Base-by-base conservation (phyloP, 2,888 invertebrate species). In the Netelia inedita region DNA sequence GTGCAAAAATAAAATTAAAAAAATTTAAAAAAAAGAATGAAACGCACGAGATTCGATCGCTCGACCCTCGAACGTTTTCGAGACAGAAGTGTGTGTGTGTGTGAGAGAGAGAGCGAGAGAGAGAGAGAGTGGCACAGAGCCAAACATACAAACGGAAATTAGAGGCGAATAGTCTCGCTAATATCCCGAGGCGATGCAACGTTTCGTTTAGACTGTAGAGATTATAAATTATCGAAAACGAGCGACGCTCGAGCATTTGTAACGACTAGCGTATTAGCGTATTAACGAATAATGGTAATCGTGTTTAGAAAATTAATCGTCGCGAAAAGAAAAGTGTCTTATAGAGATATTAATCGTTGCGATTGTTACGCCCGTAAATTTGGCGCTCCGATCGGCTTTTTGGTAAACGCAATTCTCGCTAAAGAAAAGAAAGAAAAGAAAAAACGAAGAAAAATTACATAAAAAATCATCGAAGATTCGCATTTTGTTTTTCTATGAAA, bases 241-340 rank as follows among this genome's bases (percentile, higher is more conserved):
- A 35, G 35, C 53, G 0, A 53, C 72, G 76, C 76, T 85, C 85
- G 83, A 86, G 87, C 86, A 87, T 87, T 87, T 87, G 73, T 84
- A 84, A 76, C 57, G 71, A 65, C 68, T 72, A 16, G 53, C 53
- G 53, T 53, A n/a, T 53, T 83, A 81, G 53, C 66, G 50, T 72
- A 66, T 75, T 76, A 65, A 61, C 76, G 46, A 59, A 41, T 76
- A 84, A 68, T 50, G 57, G 61, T 84, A 80, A 73, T 53, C 59
- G 35, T 35, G 6, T 19, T 55, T 72, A 81, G 68, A 68, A 61
- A 61, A 23, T 16, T 83, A 81, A 85, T 73, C 69, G 73, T 76
- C 63, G 78, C 73, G 68, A 63, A 73, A 83, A 79, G 59, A 78
- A 78, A 53, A 61, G 81, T 81, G 84, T 81, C 84, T 81, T 73